A percentile compares a stretch with the other conserved stretches of the same genome.
Conservation (phyloP, 2,888 invertebrate genomes). For the Drosophila aldrichi region DNA sequence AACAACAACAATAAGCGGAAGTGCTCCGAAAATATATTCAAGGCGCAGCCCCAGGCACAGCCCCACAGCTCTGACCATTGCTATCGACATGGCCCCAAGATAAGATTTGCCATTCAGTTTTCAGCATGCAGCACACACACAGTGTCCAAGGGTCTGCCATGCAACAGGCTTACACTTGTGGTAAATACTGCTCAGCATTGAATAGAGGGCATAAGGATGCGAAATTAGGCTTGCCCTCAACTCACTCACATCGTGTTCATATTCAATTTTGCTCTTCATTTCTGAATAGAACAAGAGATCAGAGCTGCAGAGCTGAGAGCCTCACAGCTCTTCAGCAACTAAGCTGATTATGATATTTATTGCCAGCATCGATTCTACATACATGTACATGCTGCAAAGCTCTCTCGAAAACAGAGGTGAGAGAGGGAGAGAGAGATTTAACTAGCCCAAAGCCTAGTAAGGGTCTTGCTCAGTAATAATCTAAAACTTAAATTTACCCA, state of each 20-base stretch:
- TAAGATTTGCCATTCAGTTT: slow-evolving; percentile 23
- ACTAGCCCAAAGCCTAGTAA: too few relatives aligned
- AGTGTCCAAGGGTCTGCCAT: background rate
- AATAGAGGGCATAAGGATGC: background rate
- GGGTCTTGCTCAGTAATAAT: background rate
- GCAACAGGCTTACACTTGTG: slow-evolving; percentile 8
- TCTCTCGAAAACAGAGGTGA: too few relatives aligned
- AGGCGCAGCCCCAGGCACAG: slow-evolving; percentile 1
- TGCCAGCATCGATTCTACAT: too few relatives aligned
- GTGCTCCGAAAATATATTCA: slow-evolving; percentile 47
- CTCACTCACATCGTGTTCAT: background rate
- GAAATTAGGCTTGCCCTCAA: background rate
- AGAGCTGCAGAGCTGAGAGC: background rate
- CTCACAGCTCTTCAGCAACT: background rate
- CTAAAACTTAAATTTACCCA: background rate
- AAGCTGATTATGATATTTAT: slow-evolving; percentile 5
- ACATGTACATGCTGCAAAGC: too few relatives aligned
- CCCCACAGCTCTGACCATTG: slow-evolving; percentile 23
- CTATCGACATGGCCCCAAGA: slow-evolving; percentile 27
- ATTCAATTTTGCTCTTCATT: background rate
- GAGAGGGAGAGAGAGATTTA: too few relatives aligned
- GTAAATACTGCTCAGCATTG: background rate
- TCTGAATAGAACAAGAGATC: background rate
- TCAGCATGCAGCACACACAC: background rate
- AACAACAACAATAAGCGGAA: slow-evolving; percentile 29